Evolutionary conservation across 2,797 vertebrate species (phyloP), one percentile per base, ranked within the genome.

Genomic region (Clamator glandarius): DNA sequence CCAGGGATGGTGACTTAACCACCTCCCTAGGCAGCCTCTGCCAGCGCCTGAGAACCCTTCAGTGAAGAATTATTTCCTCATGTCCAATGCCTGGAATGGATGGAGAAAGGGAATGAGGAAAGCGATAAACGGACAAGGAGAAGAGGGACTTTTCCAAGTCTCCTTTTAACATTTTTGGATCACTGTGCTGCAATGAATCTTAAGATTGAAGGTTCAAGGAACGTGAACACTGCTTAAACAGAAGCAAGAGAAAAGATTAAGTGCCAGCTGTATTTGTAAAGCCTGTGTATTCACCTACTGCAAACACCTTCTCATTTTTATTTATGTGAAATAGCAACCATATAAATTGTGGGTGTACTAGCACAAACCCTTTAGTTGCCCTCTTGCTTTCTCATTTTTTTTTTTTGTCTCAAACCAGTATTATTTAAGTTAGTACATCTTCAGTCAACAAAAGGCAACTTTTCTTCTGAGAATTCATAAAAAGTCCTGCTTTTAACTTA

Each of bases 331-430:
- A 93, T 23, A 63, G 24, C 33, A 87, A 84, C 73, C 93, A 96
- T 80, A 96, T 78, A 96, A 96, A 93, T 91, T 51, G 35, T 57
- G 67, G 67, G 66, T 96, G 75, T 90, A 58, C 52, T 69, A 95
- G 94, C 54, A 98, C 97, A 98, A 98, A 98, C 97, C 51, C 70
- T 96, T 97, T 96, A 97, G 98, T 97, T 97, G 87, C 16, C 90
- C 78, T 78, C 33, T 85, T 74, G 66, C 68, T 86, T 96, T 91
- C 76, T 95, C 90, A 89, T 84, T 73, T 58, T 87, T 48, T 50
- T 93, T n/a, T 96, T 97, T 96, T 79, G 85, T 92, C 87, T 59
- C 79, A 80, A 94, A 96, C 94, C 75, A 96, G 36, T 94, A 93
- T 93, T 97, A 97, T 31, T 97, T 96, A 97, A 96, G 97, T 92